Evolutionary conservation across 2,113 vertebrate genomes (phyloP).

Genomic region (Hiodon tergisus): DNA sequence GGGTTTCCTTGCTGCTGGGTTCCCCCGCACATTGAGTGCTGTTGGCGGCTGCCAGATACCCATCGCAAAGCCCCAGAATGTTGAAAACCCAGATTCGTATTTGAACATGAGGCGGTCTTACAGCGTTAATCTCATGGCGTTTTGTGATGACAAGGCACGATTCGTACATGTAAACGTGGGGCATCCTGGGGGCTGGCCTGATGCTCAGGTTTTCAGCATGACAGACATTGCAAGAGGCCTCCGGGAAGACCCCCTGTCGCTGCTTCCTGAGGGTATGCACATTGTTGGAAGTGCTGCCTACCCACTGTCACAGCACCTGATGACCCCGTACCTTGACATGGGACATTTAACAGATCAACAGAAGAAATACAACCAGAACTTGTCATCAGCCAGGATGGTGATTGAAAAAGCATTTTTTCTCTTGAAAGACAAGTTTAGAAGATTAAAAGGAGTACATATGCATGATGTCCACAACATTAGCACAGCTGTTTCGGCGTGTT

Average conservation of each 20-base stretch:
- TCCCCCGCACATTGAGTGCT: neutral
- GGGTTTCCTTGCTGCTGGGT: neutral
- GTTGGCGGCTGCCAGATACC: neutral
- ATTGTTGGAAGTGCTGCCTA: neutral
- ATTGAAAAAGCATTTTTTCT: neutral
- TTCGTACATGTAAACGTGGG: constrained; percentile 7
- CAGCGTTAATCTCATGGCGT: neutral
- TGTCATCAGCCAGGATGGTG: neutral
- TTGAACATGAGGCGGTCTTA: neutral
- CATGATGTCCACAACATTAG: neutral
- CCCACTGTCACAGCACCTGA: neutral
- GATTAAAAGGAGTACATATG: neutral
- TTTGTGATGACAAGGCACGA: neutral
- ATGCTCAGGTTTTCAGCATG: neutral
- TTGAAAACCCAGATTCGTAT: neutral
- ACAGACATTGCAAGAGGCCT: neutral
- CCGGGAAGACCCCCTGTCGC: neutral
- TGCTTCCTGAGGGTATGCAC: neutral
- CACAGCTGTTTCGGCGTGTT: neutral
- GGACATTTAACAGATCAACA: neutral
- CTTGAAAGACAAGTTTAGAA: neutral
- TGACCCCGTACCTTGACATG: neutral
- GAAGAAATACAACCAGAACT: neutral
- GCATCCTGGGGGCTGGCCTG: constrained; percentile 4
- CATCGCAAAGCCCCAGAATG: neutral